phyloP scores from a whole-genome alignment of 2,888 invertebrate genomes.

The Caenorhabditis sp. region DNA sequence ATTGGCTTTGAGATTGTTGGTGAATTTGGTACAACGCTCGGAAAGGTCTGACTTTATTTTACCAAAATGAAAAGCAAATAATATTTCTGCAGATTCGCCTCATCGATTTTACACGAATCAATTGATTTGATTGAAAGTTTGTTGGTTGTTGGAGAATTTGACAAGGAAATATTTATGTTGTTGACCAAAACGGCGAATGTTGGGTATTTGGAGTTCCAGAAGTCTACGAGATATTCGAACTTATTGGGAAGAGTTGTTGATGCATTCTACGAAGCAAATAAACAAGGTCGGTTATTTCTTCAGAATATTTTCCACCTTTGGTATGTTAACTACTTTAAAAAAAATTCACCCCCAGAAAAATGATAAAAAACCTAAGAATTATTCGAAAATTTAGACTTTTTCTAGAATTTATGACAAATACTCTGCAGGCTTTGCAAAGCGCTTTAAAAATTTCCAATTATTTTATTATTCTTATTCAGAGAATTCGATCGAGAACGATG shows the following conservation, averaged over 20 bases:
- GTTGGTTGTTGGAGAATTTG: neutral
- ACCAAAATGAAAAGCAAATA: too few relatives aligned
- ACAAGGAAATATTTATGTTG: slow-evolving; percentile 14
- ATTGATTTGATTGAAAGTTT: slow-evolving; percentile 26
- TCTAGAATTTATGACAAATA: too few relatives aligned
- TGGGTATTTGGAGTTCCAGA: slow-evolving; percentile 27
- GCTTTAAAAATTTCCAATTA: neutral
- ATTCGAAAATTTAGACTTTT: too few relatives aligned
- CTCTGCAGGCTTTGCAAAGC: too few relatives aligned
- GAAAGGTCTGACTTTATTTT: too few relatives aligned
- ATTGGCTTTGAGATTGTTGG: slow-evolving; percentile 1
- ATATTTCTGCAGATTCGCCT: slow-evolving; percentile 9
- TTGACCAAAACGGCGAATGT: slow-evolving; percentile 24
- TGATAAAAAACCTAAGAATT: too few relatives aligned
- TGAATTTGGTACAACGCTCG: slow-evolving; percentile 23
- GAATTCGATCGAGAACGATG: neutral
- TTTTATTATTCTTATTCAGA: neutral
- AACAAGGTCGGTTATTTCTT: neutral
- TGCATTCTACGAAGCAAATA: slow-evolving; percentile 2
- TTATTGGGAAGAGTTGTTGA: slow-evolving; percentile 16
- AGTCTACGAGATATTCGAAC: slow-evolving; percentile 15
- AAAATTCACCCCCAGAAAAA: too few relatives aligned
- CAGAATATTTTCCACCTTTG: neutral
- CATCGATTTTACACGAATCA: slow-evolving; percentile 7
- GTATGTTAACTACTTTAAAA: neutral